phyloP scores from a whole-genome alignment of 1,140 invertebrate genomes.

The Nylanderia fulva region DNA sequence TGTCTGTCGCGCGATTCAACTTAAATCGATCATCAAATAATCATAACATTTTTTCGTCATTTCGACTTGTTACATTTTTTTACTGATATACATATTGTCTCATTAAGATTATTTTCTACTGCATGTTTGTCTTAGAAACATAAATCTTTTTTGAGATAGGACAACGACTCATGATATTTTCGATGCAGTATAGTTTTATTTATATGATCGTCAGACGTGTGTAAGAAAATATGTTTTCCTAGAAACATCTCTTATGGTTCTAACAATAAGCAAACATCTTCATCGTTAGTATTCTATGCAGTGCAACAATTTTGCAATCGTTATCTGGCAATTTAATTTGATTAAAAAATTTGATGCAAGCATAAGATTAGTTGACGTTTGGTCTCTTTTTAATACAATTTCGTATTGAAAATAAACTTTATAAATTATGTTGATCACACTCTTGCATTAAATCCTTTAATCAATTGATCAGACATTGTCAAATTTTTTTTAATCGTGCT shows the following conservation, averaged over 20 bases:
- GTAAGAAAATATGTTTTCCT: neutral
- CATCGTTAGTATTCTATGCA: neutral
- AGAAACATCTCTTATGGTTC: neutral
- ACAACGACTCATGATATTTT: constrained; percentile 1
- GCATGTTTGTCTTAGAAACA: constrained; percentile 30
- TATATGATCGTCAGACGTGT: neutral
- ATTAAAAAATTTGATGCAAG: neutral
- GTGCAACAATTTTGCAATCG: neutral
- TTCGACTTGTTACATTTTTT: constrained; percentile 9
- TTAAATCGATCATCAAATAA: constrained; percentile 8
- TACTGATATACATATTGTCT: constrained; percentile 9
- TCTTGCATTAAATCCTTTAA: neutral
- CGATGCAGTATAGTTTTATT: neutral
- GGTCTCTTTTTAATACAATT: neutral
- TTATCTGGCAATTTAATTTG: neutral
- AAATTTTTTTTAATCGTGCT: neutral
- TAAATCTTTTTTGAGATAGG: constrained; percentile 34
- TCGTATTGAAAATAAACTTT: neutral
- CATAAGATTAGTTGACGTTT: neutral
- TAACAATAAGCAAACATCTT: neutral
- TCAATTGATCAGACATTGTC: neutral
- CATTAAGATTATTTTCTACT: constrained; percentile 5
- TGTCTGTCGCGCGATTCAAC: neutral
- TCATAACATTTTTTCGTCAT: constrained; percentile 12
- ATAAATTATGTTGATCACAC: neutral